Conservation (phyloP, 2,113 vertebrate genomes). For the Istiophorus platypterus region DNA sequence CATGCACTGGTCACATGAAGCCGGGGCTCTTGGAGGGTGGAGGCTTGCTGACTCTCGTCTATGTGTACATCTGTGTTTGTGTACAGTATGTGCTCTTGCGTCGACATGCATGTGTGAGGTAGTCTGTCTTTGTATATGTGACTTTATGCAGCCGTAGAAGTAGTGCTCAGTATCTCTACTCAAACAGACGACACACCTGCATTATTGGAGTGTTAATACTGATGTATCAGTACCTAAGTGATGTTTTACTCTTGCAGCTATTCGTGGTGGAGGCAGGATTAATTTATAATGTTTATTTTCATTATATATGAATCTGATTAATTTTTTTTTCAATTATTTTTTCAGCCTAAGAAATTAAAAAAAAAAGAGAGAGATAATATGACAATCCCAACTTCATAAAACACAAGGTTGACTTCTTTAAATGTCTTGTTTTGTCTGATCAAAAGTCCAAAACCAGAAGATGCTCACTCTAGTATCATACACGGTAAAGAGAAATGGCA, state of each 20-base stretch:
- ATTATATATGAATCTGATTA: background rate
- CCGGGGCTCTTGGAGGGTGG: slow-evolving; percentile 27
- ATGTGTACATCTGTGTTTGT: slow-evolving; percentile 17
- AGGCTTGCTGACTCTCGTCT: background rate
- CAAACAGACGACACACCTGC: background rate
- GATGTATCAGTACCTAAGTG: background rate
- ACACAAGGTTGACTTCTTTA: background rate
- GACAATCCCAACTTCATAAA: background rate
- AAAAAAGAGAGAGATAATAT: background rate
- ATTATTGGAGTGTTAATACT: background rate
- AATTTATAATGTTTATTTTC: background rate
- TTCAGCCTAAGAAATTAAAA: background rate
- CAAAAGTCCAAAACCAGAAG: background rate
- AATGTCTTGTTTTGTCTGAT: background rate
- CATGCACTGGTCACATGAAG: slow-evolving; percentile 66
- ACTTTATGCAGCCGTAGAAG: background rate
- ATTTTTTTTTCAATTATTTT: background rate
- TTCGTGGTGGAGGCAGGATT: background rate
- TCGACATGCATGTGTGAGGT: slow-evolving; percentile 7
- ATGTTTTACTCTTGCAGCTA: background rate
- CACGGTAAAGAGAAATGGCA: background rate
- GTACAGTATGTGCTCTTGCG: slow-evolving; percentile 6
- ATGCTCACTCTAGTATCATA: no score
- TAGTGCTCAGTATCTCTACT: background rate
- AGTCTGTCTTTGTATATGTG: background rate